Conservation (phyloP, 2,888 invertebrate species). For the Dynastes hyllus region DNA sequence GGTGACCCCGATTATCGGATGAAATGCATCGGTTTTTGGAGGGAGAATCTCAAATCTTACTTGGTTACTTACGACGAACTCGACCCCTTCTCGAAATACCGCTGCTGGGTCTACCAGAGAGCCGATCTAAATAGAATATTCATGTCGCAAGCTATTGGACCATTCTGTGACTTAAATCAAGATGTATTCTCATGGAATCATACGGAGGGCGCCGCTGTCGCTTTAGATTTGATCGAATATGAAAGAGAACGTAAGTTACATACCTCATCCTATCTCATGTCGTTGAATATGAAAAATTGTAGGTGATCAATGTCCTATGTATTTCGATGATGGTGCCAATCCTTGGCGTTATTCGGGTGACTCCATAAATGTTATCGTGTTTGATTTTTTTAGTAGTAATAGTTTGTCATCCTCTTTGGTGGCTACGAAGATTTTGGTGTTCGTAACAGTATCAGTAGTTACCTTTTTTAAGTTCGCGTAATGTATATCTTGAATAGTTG, state of each 20-base stretch:
- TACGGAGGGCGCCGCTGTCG: slow-evolving; percentile 94
- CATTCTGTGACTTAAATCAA: slow-evolving; percentile 92
- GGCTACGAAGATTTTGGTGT: not conserved
- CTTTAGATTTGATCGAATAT: slow-evolving; percentile 92
- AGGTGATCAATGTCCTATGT: slow-evolving; percentile 97
- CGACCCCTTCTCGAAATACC: slow-evolving; percentile 95
- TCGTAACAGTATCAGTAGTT: not conserved
- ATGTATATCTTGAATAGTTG: not conserved
- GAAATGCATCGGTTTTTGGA: slow-evolving; percentile 98
- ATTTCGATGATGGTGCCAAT: slow-evolving; percentile 94
- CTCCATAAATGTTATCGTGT: slow-evolving; percentile 82
- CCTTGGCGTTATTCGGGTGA: slow-evolving; percentile 87
- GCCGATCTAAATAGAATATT: slow-evolving; percentile 92
- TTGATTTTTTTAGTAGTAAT: slow-evolving; percentile 67
- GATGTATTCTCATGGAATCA: slow-evolving; percentile 92
- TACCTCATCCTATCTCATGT: not conserved
- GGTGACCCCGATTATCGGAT: slow-evolving; percentile 95
- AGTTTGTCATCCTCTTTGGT: not conserved
- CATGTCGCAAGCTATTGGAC: slow-evolving; percentile 90
- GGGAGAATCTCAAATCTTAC: slow-evolving; percentile 97
- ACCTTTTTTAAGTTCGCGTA: not conserved
- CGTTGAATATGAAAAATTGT: slow-evolving; percentile 44
- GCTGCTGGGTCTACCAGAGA: slow-evolving; percentile 98
- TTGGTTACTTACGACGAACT: slow-evolving; percentile 96
- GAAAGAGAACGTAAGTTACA: slow-evolving; percentile 87